Base-by-base conservation (phyloP, 2,797 vertebrate genomes). In the Hyperoplus immaculatus region DNA sequence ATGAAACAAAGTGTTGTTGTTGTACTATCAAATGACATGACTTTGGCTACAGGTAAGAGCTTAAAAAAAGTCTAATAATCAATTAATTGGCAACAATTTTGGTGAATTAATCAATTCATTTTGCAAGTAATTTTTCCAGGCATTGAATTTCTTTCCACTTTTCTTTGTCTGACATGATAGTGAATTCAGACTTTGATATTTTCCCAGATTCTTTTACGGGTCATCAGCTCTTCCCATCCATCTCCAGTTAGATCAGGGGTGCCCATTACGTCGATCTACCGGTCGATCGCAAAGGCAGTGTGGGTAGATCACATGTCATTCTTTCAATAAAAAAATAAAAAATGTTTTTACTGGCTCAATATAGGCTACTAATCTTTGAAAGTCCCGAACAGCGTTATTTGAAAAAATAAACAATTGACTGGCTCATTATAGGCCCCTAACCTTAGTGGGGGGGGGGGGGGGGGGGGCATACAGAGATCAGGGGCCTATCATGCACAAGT, bases 1-100 rank as follows among this genome's bases (percentile, higher is more conserved):
- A 70, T 45, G 70, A 66, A 56, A 67, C 14, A 56, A 60, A 64
- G 15, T 51, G n/a, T 57, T 64, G n/a, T 4, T 50, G 4, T 65
- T 4, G 12, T 46, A 41, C 39, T 29, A 3, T 29, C 29, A 29
- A 29, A 42, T 38, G 63, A 16, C 43, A 64, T 18, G 29, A 42
- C n/a, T 46, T 51, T 11, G 8, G 57, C 14, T 57, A 21, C 38
- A 56, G 41, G 41, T 6, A 8, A 15, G 6, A 65, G 50, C 36
- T 8, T 43, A 6, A 15, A 39, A 3, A 16, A 41, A 50, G 46
- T 41, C 41, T 56, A 43, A 68, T 29, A 46, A 50, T 67, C 6
- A 2, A 73, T 59, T 12, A 63, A 82, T 67, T 11, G 18, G 46
- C 39, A 45, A 56, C 4, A 10, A 41, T 42, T 64, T 45, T 45